phyloP scores from a whole-genome alignment of 2,113 vertebrate species.

The Tichodroma muraria region DNA sequence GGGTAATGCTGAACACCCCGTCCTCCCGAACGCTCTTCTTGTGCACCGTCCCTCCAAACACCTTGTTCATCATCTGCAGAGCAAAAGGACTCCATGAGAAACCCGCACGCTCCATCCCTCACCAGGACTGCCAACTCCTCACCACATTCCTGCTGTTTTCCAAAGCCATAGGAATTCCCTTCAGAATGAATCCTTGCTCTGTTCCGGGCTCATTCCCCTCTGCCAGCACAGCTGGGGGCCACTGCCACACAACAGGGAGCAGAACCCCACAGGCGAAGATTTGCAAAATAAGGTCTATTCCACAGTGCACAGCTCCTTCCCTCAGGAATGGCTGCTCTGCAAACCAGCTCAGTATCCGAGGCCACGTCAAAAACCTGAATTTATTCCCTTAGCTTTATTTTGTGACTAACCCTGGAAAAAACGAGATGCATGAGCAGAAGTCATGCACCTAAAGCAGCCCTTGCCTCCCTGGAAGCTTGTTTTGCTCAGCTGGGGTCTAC shows the following conservation, averaged over 20 bases:
- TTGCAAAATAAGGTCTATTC: not conserved
- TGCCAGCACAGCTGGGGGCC: not conserved
- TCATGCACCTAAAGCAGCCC: not conserved
- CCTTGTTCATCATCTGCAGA: slow-evolving; percentile 98
- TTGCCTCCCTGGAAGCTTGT: not conserved
- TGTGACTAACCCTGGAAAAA: not conserved
- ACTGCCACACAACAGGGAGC: not conserved
- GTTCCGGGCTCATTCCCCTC: fast-evolving
- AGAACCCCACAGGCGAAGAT: not conserved
- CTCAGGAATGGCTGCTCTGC: not conserved
- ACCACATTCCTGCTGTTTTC: not conserved
- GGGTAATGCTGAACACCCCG: slow-evolving; percentile 88
- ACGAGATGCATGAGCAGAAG: not conserved
- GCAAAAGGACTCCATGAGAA: not conserved
- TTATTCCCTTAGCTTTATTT: not conserved
- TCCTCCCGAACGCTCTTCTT: slow-evolving; percentile 94
- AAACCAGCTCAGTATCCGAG: not conserved
- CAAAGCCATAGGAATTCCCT: not conserved
- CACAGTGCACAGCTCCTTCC: not conserved
- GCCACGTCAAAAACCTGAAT: not conserved
- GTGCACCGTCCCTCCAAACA: slow-evolving; percentile 96
- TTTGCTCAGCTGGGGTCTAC: not conserved
- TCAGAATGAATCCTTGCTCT: not conserved
- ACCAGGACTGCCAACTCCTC: not conserved
- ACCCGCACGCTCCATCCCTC: no score